Conservation (phyloP, 1,140 invertebrate species). For the Drosophila nebulosa region DNA sequence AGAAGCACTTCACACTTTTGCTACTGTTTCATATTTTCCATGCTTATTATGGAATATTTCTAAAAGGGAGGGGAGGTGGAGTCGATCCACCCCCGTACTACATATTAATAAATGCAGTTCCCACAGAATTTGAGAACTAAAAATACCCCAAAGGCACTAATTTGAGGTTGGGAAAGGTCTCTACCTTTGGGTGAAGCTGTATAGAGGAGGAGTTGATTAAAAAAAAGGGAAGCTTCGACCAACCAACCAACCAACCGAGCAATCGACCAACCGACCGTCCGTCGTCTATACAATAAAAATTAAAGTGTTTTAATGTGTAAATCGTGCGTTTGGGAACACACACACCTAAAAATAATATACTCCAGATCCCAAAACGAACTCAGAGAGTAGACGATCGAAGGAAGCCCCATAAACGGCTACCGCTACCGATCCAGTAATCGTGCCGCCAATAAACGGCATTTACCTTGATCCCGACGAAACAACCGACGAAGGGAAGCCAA, state of each 20-base stretch:
- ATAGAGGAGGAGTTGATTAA: constrained; percentile 9
- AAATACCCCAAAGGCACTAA: constrained; percentile 70
- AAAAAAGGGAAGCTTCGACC: constrained; percentile 60
- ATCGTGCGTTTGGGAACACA: constrained; percentile 67
- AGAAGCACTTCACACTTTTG: constrained; percentile 45
- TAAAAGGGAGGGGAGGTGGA: constrained; percentile 16
- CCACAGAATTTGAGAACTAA: constrained; percentile 60
- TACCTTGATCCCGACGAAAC: constrained; percentile 64
- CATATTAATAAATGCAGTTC: constrained; percentile 56
- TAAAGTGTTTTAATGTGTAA: constrained; percentile 80
- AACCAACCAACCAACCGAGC: constrained; percentile 15
- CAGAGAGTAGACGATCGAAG: too few species aligned
- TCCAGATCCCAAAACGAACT: constrained; percentile 8
- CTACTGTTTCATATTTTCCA: constrained; percentile 72
- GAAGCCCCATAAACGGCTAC: constrained; percentile 58
- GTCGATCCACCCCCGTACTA: constrained; percentile 37
- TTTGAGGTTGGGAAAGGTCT: constrained; percentile 77
- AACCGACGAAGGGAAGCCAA: constrained; percentile 43
- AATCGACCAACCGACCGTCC: constrained; percentile 11
- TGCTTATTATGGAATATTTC: constrained; percentile 51
- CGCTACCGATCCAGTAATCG: constrained; percentile 67
- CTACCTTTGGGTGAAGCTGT: constrained; percentile 39
- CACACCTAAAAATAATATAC: constrained; percentile 13
- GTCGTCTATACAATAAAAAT: constrained; percentile 70
- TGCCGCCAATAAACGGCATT: constrained; percentile 76